Evolutionary conservation across 2,797 vertebrate species (phyloP).

Genomic region (Peromyscus melanophrys): DNA sequence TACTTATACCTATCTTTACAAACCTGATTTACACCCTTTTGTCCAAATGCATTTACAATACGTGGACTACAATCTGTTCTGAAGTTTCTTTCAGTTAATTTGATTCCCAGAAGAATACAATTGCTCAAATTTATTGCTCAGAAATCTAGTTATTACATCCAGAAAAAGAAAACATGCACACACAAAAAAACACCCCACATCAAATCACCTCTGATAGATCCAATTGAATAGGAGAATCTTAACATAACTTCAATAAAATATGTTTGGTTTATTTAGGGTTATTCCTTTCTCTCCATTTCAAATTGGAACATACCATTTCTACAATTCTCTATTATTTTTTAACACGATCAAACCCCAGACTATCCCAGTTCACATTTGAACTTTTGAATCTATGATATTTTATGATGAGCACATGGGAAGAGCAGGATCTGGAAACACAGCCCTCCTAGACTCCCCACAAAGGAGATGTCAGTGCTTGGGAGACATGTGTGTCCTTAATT

Average conservation of each 20-base stretch:
- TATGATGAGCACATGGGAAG: background rate
- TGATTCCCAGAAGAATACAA: constrained; percentile 33
- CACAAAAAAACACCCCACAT: background rate
- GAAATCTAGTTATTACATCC: constrained; percentile 66
- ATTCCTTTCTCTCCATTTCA: constrained; percentile 35
- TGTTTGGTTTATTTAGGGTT: constrained; percentile 45
- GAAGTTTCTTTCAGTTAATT: constrained; percentile 70
- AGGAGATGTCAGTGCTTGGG: background rate
- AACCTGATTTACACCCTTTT: constrained; percentile 52
- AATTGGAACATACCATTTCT: background rate
- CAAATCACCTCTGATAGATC: constrained; percentile 5
- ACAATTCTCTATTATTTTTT: constrained; percentile 53
- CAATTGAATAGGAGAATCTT: constrained; percentile 65
- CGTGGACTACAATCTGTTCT: constrained; percentile 26
- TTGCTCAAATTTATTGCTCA: constrained; percentile 69
- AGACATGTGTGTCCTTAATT: background rate
- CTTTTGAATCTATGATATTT: background rate
- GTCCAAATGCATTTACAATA: constrained; percentile 55
- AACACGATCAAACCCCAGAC: background rate
- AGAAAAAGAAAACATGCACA: constrained; percentile 46
- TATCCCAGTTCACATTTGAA: constrained; percentile 8
- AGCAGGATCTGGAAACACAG: background rate
- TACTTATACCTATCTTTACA: constrained; percentile 48
- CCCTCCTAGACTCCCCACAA: background rate
- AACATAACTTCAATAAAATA: constrained; percentile 18